Conservation (phyloP, 2,888 invertebrate genomes). For the Pseudolycoriella hygida region DNA sequence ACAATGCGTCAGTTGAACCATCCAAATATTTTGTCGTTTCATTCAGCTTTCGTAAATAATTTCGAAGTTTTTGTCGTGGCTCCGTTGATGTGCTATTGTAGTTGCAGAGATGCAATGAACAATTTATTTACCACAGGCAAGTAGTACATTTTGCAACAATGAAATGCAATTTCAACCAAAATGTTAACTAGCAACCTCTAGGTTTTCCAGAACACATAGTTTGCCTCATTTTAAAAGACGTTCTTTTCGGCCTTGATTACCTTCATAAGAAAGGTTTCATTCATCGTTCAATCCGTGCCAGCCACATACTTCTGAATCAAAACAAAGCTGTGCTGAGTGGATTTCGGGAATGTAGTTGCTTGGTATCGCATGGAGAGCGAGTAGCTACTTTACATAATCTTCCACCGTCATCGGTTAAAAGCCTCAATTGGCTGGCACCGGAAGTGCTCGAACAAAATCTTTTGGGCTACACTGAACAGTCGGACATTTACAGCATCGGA, state of each 20-base stretch:
- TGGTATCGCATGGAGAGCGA: slow-evolving; percentile 53
- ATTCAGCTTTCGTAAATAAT: slow-evolving; percentile 60
- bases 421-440: slow-evolving; percentile 80
- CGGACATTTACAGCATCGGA: slow-evolving; percentile 84
- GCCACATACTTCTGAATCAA: slow-evolving; percentile 63
- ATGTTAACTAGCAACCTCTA: too few species aligned
- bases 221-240: slow-evolving; percentile 59
- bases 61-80: slow-evolving; percentile 61
- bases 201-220: slow-evolving; percentile 73
- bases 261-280: slow-evolving; percentile 70
- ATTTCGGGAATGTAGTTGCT: slow-evolving; percentile 57
- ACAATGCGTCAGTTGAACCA: slow-evolving; percentile 62
- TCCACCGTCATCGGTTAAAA: slow-evolving; percentile 40
- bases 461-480: slow-evolving; percentile 72
- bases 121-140: slow-evolving; percentile 43
- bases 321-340: slow-evolving; percentile 56
- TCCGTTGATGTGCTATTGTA: slow-evolving; percentile 71
- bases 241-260: slow-evolving; percentile 64
- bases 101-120: slow-evolving; percentile 59
- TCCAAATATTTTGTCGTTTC: slow-evolving; percentile 56
- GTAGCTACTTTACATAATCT: slow-evolving; percentile 54
- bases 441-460: slow-evolving; percentile 80
- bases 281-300: slow-evolving; percentile 69
- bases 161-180: not conserved
- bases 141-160: not conserved